Base-by-base conservation (phyloP, 2,888 invertebrate species). In the Andricus quercusramuli region DNA sequence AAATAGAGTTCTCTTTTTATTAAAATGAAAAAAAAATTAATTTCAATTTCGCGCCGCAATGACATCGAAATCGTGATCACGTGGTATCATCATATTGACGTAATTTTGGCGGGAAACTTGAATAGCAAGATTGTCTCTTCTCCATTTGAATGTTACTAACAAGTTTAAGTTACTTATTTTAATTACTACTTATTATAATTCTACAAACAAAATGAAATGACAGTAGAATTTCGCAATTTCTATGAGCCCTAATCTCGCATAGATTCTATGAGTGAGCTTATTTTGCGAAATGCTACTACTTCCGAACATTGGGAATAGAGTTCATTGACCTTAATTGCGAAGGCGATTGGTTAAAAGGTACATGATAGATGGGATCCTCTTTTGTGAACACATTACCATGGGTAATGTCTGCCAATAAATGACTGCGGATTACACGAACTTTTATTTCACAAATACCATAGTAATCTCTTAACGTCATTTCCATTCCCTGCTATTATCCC, bases 341-440 rank as follows among this genome's bases (percentile, higher is more conserved):
- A 83, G 84, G 82, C 86, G 89, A 88, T 88, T 84, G 86, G 86
- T 86, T 87, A 88, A 90, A 88, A 88, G 88, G 83, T 80, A 37
- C 37, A 81, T 87, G 88, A 88, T 87, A 85, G 88, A 87, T 87
- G 86, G 86, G 80, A 80, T 76, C 78, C 79, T 80, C 83, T 83
- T 83, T 85, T 77, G 80, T 83, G 82, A 80, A 81, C 78, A 78
- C 82, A 85, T 84, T 83, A 82, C 59, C 78, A 85, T 83, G 87
- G 86, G 86, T 80, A 83, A 85, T 85, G 74, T 74, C 56, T 22
- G 32, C 32, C 32, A 74, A 68, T 68, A 68, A 29, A 68, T 17
- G 68, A 68, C 68, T 56, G 70, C 15, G 32, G 37, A 74, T 74
- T 56, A 37, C 74, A 37, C 56, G 56, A 74, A 56, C 37, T 74